phyloP scores from a whole-genome alignment of 1,140 invertebrate species.

The Cardiocondyla obscurior region DNA sequence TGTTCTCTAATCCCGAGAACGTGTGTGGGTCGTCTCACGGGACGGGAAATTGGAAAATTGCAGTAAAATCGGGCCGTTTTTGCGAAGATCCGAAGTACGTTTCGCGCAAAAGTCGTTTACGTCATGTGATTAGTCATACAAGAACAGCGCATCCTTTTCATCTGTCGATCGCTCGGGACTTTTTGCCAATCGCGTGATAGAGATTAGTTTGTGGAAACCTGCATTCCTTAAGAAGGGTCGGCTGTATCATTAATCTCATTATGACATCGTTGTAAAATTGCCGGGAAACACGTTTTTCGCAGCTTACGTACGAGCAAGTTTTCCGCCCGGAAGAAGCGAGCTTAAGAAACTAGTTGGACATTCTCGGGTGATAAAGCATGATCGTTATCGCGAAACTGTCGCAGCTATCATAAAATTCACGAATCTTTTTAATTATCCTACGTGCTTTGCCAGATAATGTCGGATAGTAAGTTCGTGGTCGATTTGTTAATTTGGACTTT shows the following conservation, averaged over 20 bases:
- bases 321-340: not conserved
- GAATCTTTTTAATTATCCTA: not conserved
- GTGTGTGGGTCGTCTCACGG: not conserved
- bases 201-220: not conserved
- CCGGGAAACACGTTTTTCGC: slow-evolving; percentile 11
- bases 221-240: not conserved
- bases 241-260: slow-evolving; percentile 9
- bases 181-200: not conserved
- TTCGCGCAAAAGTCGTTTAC: not conserved
- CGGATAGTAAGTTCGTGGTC: not conserved
- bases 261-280: slow-evolving; percentile 6
- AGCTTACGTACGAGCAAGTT: not conserved
- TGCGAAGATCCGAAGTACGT: not conserved
- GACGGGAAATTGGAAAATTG: not conserved
- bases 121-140: slow-evolving; percentile 24
- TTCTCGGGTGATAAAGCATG: not conserved
- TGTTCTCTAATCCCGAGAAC: not conserved
- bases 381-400: too few relatives aligned
- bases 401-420: too few relatives aligned
- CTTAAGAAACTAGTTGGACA: not conserved
- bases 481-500: not conserved
- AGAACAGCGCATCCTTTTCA: not conserved
- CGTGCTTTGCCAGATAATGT: not conserved
- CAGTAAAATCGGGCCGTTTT: not conserved
- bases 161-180: not conserved